phyloP scores from a whole-genome alignment of 1,140 invertebrate genomes.

The Stratiolaelaps scimitus region DNA sequence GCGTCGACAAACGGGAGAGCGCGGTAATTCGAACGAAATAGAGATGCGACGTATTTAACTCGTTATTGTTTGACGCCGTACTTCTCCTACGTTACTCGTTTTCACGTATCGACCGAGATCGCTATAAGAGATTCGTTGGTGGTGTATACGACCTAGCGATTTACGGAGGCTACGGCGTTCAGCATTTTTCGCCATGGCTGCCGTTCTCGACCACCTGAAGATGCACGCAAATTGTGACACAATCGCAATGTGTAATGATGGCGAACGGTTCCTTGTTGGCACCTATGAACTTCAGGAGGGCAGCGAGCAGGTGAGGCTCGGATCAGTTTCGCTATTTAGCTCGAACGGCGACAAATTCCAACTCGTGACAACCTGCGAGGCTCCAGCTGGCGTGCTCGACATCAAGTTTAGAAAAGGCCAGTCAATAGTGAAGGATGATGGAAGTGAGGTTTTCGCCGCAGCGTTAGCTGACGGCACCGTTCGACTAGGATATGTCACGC shows the following conservation, averaged over 20 bases:
- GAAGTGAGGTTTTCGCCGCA: neutral
- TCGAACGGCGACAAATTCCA: neutral
- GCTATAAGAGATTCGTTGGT: too few species aligned
- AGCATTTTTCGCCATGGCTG: too few species aligned
- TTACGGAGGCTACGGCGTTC: too few species aligned
- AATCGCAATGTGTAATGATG: neutral
- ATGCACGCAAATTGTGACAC: slow-evolving; percentile 4
- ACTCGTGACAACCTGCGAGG: neutral
- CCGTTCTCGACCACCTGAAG: too few species aligned
- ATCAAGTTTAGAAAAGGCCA: slow-evolving; percentile 1
- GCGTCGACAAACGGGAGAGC: too few species aligned
- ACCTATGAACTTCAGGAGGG: slow-evolving; percentile 2
- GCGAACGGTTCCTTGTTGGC: neutral
- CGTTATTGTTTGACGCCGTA: too few species aligned
- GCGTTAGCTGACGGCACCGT: neutral
- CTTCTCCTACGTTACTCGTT: too few species aligned
- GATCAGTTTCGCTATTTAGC: neutral
- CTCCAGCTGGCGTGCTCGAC: slow-evolving; percentile 12
- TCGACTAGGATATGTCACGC: neutral
- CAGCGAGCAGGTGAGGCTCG: neutral
- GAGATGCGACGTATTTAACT: too few species aligned
- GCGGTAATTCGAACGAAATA: too few species aligned
- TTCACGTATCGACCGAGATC: too few species aligned
- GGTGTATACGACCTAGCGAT: too few species aligned
- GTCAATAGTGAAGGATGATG: too few species aligned